Evolutionary conservation across 2,113 vertebrate genomes (phyloP).

Genomic region (Cochlearius cochlearius): DNA sequence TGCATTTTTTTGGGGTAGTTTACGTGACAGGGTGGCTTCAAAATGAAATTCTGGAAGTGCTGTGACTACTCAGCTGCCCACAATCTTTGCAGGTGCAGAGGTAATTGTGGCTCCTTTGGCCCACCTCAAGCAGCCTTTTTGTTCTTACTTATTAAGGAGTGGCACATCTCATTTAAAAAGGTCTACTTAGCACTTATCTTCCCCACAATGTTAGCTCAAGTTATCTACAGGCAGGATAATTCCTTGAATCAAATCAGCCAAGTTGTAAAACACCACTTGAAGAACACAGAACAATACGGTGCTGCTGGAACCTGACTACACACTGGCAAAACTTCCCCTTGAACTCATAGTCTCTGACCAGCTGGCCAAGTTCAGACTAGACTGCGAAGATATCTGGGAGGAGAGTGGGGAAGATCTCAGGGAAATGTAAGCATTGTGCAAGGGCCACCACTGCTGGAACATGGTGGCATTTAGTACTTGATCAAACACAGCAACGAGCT

Average conservation of each 20-base stretch:
- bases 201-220: not conserved
- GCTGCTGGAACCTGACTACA: not conserved
- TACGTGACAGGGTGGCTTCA: not conserved
- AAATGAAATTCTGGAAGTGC: not conserved
- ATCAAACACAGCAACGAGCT: not conserved
- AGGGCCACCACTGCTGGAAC: not conserved
- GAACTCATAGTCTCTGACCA: not conserved
- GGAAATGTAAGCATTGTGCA: not conserved
- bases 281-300: not conserved
- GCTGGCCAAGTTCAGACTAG: not conserved
- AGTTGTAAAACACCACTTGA: not conserved
- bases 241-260: not conserved
- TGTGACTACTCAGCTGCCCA: accelerated
- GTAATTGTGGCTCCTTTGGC: not conserved
- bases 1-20: not conserved
- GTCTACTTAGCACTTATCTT: not conserved
- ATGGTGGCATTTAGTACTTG: not conserved
- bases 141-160: not conserved
- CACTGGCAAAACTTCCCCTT: not conserved
- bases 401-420: not conserved
- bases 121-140: not conserved
- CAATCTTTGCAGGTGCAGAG: not conserved
- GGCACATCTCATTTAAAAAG: not conserved
- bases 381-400: not conserved
- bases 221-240: not conserved